These are phyloP conservation scores for Cochlearius cochlearius DNA, from an alignment of 2,113 vertebrate species.

Conservation along the genomic window DNA sequence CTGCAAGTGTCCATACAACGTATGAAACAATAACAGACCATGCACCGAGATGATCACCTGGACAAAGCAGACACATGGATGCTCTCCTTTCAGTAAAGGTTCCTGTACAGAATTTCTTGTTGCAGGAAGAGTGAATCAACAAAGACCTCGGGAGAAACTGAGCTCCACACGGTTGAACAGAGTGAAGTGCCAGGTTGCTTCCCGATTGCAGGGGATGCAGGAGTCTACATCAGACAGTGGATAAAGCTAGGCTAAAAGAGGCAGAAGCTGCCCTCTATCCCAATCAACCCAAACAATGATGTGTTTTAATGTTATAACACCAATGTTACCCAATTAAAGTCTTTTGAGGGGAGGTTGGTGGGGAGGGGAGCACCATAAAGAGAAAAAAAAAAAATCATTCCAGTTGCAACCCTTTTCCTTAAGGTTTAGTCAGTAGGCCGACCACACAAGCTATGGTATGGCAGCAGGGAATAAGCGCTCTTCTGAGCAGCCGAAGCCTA, in stretches of 20 bases:
- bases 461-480: fast-evolving
- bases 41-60: fast-evolving
- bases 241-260: neutral
- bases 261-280: neutral
- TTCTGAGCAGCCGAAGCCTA: neutral
- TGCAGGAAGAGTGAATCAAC: neutral
- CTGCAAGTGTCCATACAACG: neutral
- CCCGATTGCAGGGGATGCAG: neutral
- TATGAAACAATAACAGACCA: neutral
- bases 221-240: neutral
- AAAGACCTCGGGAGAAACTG: neutral
- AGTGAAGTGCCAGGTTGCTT: neutral
- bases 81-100: neutral
- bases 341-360: neutral
- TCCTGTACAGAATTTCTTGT: neutral
- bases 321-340: neutral
- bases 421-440: neutral
- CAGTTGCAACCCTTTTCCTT: neutral
- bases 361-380: neutral
- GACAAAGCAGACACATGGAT: neutral
- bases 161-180: neutral
- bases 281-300: neutral
- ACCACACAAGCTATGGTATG: neutral
- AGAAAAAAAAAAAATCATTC: neutral
- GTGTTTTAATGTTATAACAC: neutral